Evolutionary conservation across 2,888 invertebrate species (phyloP).

Genomic region (Ecliptopera silaceata): DNA sequence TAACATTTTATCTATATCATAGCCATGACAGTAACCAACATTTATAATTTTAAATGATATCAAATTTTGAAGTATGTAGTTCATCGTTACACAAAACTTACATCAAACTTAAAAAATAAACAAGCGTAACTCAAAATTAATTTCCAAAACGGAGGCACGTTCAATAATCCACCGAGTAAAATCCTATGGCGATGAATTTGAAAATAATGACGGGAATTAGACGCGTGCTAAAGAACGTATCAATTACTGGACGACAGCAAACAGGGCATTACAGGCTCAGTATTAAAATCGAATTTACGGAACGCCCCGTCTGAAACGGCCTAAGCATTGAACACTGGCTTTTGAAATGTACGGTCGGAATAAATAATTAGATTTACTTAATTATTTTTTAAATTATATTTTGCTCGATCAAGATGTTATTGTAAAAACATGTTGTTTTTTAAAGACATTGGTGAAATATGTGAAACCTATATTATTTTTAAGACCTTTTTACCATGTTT

Average conservation of each 20-base stretch:
- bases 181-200: slow-evolving; percentile 72
- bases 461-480: too few relatives aligned
- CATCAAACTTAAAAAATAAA: slow-evolving; percentile 34
- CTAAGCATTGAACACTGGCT: slow-evolving; percentile 24
- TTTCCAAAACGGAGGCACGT: slow-evolving; percentile 39
- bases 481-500: too few relatives aligned
- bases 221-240: slow-evolving; percentile 73
- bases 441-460: too few relatives aligned
- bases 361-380: slow-evolving; percentile 6
- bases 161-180: slow-evolving; percentile 73
- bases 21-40: too few relatives aligned
- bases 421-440: too few relatives aligned
- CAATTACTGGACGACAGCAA: slow-evolving; percentile 75
- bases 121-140: slow-evolving; percentile 49
- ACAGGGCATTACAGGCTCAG: slow-evolving; percentile 74
- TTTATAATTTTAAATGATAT: not conserved
- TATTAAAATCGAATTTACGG: slow-evolving; percentile 82
- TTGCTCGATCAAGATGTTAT: too few relatives aligned
- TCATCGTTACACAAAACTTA: slow-evolving; percentile 29
- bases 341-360: slow-evolving; percentile 49
- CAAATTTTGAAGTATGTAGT: not conserved
- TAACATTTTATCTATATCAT: too few relatives aligned
- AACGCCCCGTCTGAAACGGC: slow-evolving; percentile 44
- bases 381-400: too few relatives aligned
- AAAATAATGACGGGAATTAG: slow-evolving; percentile 81